phyloP scores from a whole-genome alignment of 1,140 invertebrate species.

The Chrysomallon squamiferum region DNA sequence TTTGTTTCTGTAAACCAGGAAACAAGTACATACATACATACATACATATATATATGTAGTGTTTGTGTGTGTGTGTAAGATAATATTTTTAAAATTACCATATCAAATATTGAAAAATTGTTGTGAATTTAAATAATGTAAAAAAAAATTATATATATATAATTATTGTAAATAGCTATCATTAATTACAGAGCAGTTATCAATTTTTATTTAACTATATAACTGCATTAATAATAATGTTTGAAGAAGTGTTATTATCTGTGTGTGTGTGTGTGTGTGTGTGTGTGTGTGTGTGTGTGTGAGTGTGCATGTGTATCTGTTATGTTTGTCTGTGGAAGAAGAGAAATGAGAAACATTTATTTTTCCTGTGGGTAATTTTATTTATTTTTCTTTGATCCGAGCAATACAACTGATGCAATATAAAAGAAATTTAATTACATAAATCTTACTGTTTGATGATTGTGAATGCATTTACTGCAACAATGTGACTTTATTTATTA shows the following conservation, averaged over 20 bases:
- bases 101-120: not conserved
- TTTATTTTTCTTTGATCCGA: not conserved
- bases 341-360: not conserved
- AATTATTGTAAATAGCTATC: not conserved
- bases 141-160: not conserved
- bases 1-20: not conserved
- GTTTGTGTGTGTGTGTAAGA: not conserved
- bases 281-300: conserved; percentile 6
- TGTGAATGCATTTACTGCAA: not conserved
- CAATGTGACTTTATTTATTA: not conserved
- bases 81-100: not conserved
- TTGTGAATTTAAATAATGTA: not conserved
- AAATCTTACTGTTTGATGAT: not conserved
- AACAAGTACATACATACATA: not conserved
- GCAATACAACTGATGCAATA: not conserved
- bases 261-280: not conserved
- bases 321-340: too few species aligned
- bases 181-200: not conserved
- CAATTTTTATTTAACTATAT: conserved; percentile 1
- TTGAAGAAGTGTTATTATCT: not conserved
- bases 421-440: not conserved
- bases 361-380: not conserved
- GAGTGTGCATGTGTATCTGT: conserved; percentile 8
- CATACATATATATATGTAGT: not conserved
- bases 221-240: not conserved